A percentile compares a stretch with the other conserved stretches of the same genome.
Evolutionary conservation across 2,113 vertebrate genomes (phyloP).

Genomic region (Furnarius figulus): DNA sequence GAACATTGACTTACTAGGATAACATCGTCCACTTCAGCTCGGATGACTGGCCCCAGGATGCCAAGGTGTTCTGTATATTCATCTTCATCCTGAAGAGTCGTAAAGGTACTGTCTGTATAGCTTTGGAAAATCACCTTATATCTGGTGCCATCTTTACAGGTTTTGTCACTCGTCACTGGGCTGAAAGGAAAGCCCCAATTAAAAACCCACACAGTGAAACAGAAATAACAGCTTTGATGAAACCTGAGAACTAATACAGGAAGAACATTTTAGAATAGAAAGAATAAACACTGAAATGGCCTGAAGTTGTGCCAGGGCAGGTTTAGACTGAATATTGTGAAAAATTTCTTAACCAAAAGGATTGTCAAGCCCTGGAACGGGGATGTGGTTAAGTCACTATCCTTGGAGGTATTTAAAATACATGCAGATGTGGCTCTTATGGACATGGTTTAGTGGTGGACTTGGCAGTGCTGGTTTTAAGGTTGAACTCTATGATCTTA

Average conservation of each 20-base stretch:
- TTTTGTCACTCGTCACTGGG: constrained; percentile 27
- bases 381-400: not conserved
- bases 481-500: not conserved
- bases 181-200: constrained; percentile 49
- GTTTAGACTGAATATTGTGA: not conserved
- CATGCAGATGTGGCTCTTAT: not conserved
- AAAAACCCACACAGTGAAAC: not conserved
- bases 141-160: constrained; percentile 36
- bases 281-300: not conserved
- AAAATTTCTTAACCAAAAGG: not conserved
- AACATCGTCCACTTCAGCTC: constrained; percentile 89
- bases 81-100: constrained; percentile 73
- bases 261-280: not conserved
- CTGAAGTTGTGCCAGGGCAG: not conserved
- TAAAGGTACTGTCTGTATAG: constrained; percentile 87
- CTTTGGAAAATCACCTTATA: constrained; percentile 87
- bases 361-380: not conserved
- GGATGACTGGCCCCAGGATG: constrained; percentile 91
- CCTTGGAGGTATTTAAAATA: not conserved
- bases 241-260: not conserved
- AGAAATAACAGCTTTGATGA: constrained; percentile 1
- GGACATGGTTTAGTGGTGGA: not conserved
- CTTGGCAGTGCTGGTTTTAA: not conserved
- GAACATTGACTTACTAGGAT: constrained; percentile 82
- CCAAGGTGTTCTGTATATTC: constrained; percentile 90